Percentiles rank a stretch among this genome's conserved stretches.
phyloP scores from a whole-genome alignment of 1,140 invertebrate genomes.

The Hypsibius dujardini region DNA sequence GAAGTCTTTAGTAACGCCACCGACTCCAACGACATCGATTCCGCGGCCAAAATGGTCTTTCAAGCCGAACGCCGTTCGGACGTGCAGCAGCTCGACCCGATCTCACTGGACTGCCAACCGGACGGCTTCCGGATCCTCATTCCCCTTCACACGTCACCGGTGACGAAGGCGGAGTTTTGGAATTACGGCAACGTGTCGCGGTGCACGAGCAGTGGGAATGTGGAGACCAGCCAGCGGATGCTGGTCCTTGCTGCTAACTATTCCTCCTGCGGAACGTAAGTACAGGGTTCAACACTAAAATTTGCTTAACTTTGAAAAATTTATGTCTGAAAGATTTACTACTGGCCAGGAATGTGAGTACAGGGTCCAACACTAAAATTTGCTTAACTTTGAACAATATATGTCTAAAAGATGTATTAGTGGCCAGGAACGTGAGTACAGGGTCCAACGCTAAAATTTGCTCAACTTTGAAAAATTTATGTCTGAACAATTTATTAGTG shows the following conservation, averaged over 20 bases:
- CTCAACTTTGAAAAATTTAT: too few species aligned
- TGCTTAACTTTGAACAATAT: too few species aligned
- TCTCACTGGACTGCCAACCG: constrained; percentile 6
- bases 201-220: neutral
- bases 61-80: neutral
- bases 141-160: neutral
- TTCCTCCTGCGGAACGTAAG: constrained; percentile 6
- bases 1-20: neutral
- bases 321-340: too few species aligned
- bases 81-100: constrained; percentile 4
- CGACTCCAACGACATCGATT: neutral
- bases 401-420: too few species aligned
- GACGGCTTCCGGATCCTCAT: constrained; percentile 7
- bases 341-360: too few species aligned
- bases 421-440: too few species aligned
- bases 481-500: too few species aligned
- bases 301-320: too few species aligned
- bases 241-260: neutral
- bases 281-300: too few species aligned
- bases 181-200: neutral
- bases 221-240: constrained; percentile 5
- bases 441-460: too few species aligned
- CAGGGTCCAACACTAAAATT: too few species aligned
- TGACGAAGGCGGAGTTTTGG: neutral
- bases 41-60: neutral